These are phyloP conservation scores for Hylaea fasciaria DNA, from an alignment of 2,888 invertebrate species.

Conservation along the genomic window DNA sequence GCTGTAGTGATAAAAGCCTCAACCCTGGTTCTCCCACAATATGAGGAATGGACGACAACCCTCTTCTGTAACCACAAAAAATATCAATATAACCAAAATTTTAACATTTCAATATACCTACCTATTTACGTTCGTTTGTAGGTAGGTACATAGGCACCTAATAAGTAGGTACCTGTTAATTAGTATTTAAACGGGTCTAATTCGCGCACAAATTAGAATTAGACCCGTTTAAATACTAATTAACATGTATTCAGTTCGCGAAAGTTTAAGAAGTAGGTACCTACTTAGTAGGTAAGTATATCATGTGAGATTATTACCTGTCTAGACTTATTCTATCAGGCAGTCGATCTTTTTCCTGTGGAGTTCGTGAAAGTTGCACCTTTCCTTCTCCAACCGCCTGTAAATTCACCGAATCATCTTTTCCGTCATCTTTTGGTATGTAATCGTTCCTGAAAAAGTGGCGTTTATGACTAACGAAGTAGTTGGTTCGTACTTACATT, in stretches of 20 bases:
- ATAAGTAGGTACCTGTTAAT: no score
- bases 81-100: neutral
- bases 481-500: no score
- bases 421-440: constrained; percentile 62
- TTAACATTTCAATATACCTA: no score
- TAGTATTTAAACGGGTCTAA: no score
- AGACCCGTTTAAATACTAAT: no score
- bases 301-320: constrained; percentile 69
- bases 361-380: constrained; percentile 88
- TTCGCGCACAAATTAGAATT: no score
- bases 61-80: constrained; percentile 81
- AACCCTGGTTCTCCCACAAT: constrained; percentile 93
- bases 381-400: constrained; percentile 87
- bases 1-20: constrained; percentile 94
- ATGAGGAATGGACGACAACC: constrained; percentile 92
- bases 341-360: constrained; percentile 91
- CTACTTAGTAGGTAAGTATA: no score
- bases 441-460: constrained; percentile 48
- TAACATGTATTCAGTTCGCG: no score
- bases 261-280: no score
- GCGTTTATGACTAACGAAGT: neutral
- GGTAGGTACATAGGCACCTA: no score
- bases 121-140: no score
- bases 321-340: constrained; percentile 96
- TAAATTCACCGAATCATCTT: constrained; percentile 74